Evolutionary conservation across 1,140 invertebrate species (phyloP).

Genomic region (Micrasema minimum): DNA sequence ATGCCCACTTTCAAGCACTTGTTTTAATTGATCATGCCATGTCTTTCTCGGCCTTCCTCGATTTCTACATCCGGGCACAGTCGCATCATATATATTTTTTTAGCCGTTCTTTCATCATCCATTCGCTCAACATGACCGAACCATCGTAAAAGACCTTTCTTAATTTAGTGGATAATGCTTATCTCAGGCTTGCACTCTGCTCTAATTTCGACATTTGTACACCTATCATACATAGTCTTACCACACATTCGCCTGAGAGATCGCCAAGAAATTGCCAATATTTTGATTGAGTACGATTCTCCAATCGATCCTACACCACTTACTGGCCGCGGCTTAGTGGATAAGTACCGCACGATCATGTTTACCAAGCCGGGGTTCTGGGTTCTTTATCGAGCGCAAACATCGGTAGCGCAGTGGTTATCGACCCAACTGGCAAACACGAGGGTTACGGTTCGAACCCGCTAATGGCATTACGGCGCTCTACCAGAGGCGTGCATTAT

Average conservation of each 20-base stretch:
- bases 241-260: background rate
- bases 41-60: no score
- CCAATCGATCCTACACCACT: background rate
- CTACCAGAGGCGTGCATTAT: background rate
- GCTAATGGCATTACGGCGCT: background rate
- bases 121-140: no score
- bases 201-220: no score
- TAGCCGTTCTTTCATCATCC: no score
- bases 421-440: background rate
- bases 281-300: background rate
- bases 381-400: slow-evolving; percentile 5
- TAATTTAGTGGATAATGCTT: no score
- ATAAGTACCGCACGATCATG: background rate
- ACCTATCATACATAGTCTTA: no score
- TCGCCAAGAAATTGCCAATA: background rate
- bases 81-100: no score
- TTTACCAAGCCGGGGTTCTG: background rate
- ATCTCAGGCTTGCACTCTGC: no score
- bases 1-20: no score
- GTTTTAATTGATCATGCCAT: no score
- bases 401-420: slow-evolving; percentile 6
- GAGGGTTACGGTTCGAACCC: background rate
- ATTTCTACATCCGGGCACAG: no score
- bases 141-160: no score
- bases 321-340: background rate